Evolutionary conservation across 1,140 invertebrate genomes (phyloP).

Genomic region (Dryas iulia): DNA sequence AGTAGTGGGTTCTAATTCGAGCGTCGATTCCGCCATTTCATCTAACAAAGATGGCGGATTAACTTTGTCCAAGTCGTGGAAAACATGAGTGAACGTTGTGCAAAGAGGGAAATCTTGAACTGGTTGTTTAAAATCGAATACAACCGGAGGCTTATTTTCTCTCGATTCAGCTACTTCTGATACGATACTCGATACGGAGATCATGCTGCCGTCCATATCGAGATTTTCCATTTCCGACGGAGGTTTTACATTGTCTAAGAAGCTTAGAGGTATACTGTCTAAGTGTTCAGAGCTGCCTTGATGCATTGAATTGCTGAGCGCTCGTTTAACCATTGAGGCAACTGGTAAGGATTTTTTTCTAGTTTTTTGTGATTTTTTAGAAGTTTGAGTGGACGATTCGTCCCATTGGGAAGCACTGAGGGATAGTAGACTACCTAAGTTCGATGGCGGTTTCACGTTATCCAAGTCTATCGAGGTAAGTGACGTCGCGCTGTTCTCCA

Average conservation of each 20-base stretch:
- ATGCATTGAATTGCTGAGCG: constrained; percentile 82
- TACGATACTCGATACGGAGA: constrained; percentile 91
- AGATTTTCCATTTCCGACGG: constrained; percentile 90
- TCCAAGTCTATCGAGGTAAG: constrained; percentile 84
- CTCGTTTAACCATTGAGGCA: constrained; percentile 85
- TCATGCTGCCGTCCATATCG: constrained; percentile 90
- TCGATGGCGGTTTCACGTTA: constrained; percentile 88
- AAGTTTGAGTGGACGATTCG: constrained; percentile 52
- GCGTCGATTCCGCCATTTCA: constrained; percentile 86
- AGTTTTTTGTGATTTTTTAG: constrained; percentile 65
- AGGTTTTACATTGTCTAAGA: constrained; percentile 90
- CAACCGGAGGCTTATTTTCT: constrained; percentile 59
- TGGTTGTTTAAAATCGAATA: constrained; percentile 80
- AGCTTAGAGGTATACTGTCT: constrained; percentile 76
- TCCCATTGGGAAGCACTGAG: constrained; percentile 81
- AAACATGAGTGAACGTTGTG: constrained; percentile 80
- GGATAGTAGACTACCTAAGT: constrained; percentile 85
- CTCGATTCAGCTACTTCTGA: constrained; percentile 85
- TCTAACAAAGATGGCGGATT: constrained; percentile 91
- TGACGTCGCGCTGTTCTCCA: constrained; percentile 82
- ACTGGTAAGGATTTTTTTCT: constrained; percentile 86
- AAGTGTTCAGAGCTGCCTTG: constrained; percentile 84
- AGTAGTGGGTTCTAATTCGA: constrained; percentile 78
- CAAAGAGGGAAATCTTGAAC: constrained; percentile 70
- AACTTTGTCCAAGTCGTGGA: constrained; percentile 87